These are phyloP conservation scores for Trachymyrmex septentrionalis DNA, from an alignment of 1,140 invertebrate species.

Conservation along the genomic window DNA sequence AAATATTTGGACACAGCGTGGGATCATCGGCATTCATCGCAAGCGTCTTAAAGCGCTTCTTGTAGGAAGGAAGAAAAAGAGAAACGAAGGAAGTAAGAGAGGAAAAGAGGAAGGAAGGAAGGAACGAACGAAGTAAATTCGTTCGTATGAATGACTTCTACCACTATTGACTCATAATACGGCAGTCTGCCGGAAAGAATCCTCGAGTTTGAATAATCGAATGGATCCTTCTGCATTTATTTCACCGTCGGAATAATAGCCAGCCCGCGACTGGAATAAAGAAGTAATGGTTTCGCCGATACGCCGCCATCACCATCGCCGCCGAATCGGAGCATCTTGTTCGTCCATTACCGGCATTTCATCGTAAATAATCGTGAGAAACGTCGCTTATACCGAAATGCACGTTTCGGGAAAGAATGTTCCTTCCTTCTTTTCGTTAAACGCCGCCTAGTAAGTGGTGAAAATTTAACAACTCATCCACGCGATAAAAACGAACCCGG, in stretches of 20 bases:
- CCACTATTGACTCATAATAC: conserved; percentile 65
- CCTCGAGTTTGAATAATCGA: conserved; percentile 63
- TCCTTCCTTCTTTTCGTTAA: conserved; percentile 4
- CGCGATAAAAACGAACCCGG: background rate
- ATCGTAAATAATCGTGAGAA: conserved; percentile 40
- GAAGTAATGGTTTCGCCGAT: conserved; percentile 53
- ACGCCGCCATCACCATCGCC: background rate
- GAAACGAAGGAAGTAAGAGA: conserved; percentile 24
- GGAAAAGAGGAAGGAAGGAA: conserved; percentile 50
- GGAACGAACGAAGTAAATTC: conserved; percentile 51
- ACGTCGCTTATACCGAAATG: background rate
- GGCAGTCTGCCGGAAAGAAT: conserved; percentile 29
- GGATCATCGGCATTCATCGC: conserved; percentile 70
- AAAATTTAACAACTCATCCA: conserved; percentile 50
- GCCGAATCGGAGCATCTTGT: conserved; percentile 42
- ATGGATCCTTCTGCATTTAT: conserved; percentile 61
- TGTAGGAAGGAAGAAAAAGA: conserved; percentile 30
- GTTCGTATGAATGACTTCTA: conserved; percentile 54
- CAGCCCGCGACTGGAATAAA: conserved; percentile 55
- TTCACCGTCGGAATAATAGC: conserved; percentile 54
- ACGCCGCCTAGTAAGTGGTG: background rate
- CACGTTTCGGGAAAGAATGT: background rate
- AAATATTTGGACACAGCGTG: conserved; percentile 65
- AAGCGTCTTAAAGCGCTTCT: conserved; percentile 64
- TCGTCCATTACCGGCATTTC: conserved; percentile 44